A percentile compares a stretch with the other conserved stretches of the same genome.
These are phyloP conservation scores for Mythimna vitellina DNA, from an alignment of 2,888 invertebrate species.

Conservation along the genomic window DNA sequence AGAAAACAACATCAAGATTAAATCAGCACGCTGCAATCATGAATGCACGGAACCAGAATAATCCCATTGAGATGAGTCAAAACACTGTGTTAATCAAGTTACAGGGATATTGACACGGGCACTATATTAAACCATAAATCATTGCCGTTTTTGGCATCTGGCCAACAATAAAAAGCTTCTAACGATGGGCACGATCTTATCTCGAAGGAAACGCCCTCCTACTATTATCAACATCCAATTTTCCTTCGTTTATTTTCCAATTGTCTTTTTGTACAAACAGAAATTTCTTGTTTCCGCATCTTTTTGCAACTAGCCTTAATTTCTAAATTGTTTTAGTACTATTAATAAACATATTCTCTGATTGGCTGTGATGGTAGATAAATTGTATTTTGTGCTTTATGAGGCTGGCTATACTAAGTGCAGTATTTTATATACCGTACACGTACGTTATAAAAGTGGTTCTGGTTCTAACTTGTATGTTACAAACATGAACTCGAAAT, in stretches of 20 bases:
- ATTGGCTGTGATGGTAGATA: not conserved
- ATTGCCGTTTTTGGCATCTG: conserved; percentile 46
- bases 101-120: conserved; percentile 48
- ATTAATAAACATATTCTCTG: not conserved
- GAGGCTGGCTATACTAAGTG: not conserved
- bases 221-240: conserved; percentile 20
- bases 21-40: not conserved
- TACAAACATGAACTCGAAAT: conserved; percentile 19
- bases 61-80: conserved; percentile 36
- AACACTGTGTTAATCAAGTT: conserved; percentile 44
- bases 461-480: not conserved
- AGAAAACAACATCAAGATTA: not conserved
- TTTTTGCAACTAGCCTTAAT: not conserved
- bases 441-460: not conserved
- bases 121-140: conserved; percentile 51
- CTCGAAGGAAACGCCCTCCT: conserved; percentile 33
- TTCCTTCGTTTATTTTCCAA: conserved; percentile 6
- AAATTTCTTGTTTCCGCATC: not conserved
- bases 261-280: not conserved
- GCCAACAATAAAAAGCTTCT: conserved; percentile 52
- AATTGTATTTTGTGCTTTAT: not conserved
- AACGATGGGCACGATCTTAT: conserved; percentile 27
- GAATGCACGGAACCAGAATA: conserved; percentile 20
- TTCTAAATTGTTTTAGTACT: not conserved
- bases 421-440: not conserved